Evolutionary conservation across 2,113 vertebrate genomes (phyloP).

Genomic region (Lonchura striata): DNA sequence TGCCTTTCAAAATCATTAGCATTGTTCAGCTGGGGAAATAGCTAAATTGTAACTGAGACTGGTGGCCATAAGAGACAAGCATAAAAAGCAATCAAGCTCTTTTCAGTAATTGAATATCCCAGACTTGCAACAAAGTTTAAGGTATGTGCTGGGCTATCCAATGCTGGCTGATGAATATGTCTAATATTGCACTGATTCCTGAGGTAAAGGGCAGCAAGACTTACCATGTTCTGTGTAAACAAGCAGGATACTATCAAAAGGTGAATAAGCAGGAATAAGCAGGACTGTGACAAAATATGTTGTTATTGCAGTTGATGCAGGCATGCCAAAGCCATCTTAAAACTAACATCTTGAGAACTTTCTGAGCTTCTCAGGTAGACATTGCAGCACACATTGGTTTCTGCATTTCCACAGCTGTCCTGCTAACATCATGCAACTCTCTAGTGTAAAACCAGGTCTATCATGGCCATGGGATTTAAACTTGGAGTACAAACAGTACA

Average conservation of each 20-base stretch:
- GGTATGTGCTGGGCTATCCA: neutral
- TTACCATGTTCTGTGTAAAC: neutral
- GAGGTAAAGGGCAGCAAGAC: neutral
- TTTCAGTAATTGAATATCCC: neutral
- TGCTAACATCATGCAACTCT: neutral
- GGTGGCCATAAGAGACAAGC: neutral
- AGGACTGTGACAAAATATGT: neutral
- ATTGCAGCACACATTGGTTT: neutral
- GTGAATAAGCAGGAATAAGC: neutral
- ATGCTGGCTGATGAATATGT: neutral
- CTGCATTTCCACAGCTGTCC: neutral
- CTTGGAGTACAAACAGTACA: neutral
- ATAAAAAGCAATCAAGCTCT: neutral
- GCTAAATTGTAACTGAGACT: neutral
- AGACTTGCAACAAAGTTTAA: neutral
- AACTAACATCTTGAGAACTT: neutral
- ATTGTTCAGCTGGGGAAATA: neutral
- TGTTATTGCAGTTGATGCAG: neutral
- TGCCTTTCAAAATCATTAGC: slow-evolving; percentile 32
- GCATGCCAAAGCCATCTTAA: neutral
- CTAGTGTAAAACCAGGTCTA: neutral
- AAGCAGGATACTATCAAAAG: neutral
- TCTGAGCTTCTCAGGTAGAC: neutral
- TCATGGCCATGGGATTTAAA: neutral
- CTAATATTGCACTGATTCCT: neutral